Evolutionary conservation across 2,113 vertebrate species (phyloP).

Genomic region (Podocnemis expansa): DNA sequence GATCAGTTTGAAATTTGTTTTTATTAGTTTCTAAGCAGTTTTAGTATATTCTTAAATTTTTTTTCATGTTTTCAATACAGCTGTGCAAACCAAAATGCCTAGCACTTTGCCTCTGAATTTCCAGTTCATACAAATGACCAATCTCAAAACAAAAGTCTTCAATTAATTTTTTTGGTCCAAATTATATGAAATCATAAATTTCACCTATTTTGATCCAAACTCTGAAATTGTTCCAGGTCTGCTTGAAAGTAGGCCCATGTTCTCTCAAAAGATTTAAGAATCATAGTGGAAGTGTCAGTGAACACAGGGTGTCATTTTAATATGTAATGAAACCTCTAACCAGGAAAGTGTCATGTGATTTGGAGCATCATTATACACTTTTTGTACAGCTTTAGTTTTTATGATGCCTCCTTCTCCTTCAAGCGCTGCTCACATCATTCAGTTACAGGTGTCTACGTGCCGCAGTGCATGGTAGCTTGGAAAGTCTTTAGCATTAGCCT

Average conservation of each 20-base stretch:
- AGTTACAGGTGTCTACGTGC: too few relatives aligned
- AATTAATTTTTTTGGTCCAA: not conserved
- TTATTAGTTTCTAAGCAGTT: not conserved
- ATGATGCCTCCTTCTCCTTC: not conserved
- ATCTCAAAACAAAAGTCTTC: too few relatives aligned
- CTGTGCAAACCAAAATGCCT: not conserved
- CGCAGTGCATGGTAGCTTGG: too few relatives aligned
- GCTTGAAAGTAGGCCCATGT: not conserved
- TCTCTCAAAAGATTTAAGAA: not conserved
- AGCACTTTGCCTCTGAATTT: not conserved
- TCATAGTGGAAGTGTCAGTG: not conserved
- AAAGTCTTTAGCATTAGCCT: too few relatives aligned
- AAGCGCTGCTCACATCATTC: too few relatives aligned
- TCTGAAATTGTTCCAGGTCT: not conserved
- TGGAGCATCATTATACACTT: not conserved
- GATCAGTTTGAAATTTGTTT: not conserved
- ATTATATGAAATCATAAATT: not conserved
- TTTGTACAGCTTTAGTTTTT: not conserved
- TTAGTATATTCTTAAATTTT: not conserved
- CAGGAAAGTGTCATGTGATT: not conserved
- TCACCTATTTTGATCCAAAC: not conserved
- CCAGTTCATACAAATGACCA: not conserved
- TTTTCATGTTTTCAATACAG: not conserved
- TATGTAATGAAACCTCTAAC: not conserved
- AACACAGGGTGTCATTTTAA: not conserved